Evolutionary conservation across 2,797 vertebrate species (phyloP).

Genomic region (Diplodus puntazzo): DNA sequence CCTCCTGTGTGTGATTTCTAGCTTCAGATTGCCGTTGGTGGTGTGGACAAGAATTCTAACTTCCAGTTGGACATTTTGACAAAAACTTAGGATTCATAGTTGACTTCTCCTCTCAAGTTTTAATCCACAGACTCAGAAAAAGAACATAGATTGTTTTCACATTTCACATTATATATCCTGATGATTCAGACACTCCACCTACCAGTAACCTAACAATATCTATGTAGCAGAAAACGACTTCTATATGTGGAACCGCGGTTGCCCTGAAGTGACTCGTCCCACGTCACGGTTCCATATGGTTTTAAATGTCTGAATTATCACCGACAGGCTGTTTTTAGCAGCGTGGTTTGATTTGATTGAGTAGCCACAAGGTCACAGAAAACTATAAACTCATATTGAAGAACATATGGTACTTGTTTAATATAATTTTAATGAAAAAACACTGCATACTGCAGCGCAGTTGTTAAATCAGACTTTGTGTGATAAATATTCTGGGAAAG

Average conservation of each 20-base stretch:
- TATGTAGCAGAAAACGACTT: not conserved
- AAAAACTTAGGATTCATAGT: not conserved
- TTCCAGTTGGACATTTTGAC: not conserved
- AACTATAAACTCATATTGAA: slow-evolving; percentile 4
- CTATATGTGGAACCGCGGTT: not conserved
- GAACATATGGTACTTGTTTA: slow-evolving; percentile 25
- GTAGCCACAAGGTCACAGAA: slow-evolving; percentile 2
- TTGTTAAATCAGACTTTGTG: slow-evolving; percentile 18
- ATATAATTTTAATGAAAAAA: slow-evolving; percentile 2
- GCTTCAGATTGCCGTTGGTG: not conserved
- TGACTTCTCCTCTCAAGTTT: slow-evolving; percentile 4
- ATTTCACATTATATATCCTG: not conserved
- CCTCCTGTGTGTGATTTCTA: not conserved
- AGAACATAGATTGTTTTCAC: not conserved
- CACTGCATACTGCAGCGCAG: not conserved
- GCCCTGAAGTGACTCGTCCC: not conserved
- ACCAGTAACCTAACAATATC: not conserved
- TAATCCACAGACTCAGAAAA: not conserved
- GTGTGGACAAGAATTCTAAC: not conserved
- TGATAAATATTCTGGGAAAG: slow-evolving; percentile 35
- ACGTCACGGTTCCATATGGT: not conserved
- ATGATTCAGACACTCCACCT: not conserved
- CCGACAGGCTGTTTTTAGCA: not conserved
- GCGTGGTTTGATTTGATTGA: not conserved
- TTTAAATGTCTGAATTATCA: not conserved